Evolutionary conservation across 2,888 invertebrate genomes (phyloP).

Genomic region (Reticulitermes lucifugus): DNA sequence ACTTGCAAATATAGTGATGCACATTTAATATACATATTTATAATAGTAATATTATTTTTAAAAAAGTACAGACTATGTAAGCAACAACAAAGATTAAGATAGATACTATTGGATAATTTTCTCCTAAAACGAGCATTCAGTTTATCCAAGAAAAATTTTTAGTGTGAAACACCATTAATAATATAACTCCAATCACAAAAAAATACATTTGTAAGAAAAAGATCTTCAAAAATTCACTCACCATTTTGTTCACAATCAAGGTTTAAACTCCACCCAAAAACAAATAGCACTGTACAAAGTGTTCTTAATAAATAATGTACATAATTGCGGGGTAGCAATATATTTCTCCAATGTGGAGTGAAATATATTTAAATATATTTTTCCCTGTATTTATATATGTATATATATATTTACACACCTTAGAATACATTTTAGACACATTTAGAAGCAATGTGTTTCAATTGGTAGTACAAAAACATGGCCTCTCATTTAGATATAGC

Average conservation of each 20-base stretch:
- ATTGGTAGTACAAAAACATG: constrained; percentile 25
- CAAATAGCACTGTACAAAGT: constrained; percentile 24
- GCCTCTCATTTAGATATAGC: not conserved
- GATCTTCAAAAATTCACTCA: constrained; percentile 33
- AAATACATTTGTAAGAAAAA: constrained; percentile 43
- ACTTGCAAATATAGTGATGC: constrained; percentile 50
- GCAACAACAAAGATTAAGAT: constrained; percentile 52
- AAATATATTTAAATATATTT: constrained; percentile 37
- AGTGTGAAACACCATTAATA: constrained; percentile 44
- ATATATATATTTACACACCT: constrained; percentile 44
- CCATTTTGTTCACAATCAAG: constrained; percentile 17
- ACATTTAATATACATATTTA: constrained; percentile 49
- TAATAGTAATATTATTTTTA: constrained; percentile 47
- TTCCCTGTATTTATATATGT: constrained; percentile 49
- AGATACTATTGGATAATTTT: constrained; percentile 40
- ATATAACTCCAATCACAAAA: constrained; percentile 42
- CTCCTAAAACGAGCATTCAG: constrained; percentile 29
- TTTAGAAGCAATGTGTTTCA: constrained; percentile 43
- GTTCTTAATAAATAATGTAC: constrained; percentile 38
- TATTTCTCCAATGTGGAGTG: constrained; percentile 48
- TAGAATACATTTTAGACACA: constrained; percentile 39
- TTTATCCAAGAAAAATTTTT: constrained; percentile 42
- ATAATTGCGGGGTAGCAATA: constrained; percentile 16
- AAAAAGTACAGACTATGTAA: constrained; percentile 53
- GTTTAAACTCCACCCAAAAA: constrained; percentile 16